Evolutionary conservation across 2,888 invertebrate species (phyloP), one percentile per base, ranked within the genome.

Genomic region (Osmoderma eremita): DNA sequence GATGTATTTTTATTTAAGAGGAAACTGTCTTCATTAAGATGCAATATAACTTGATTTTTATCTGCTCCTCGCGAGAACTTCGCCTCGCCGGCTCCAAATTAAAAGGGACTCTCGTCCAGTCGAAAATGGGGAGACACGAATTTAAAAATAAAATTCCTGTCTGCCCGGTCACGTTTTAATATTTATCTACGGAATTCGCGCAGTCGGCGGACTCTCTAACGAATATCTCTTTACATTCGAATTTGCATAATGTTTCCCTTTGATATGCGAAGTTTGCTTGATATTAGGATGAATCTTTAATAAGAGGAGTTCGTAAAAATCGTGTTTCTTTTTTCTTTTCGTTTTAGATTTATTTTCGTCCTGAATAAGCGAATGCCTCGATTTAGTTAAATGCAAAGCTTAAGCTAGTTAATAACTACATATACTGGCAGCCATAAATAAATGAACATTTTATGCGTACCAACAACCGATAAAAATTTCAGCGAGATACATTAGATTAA

Each of bases 191-290:
- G 41, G 75, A 45, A 45, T 10, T 74, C 72, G 74, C 75, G 75
- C 75, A 76, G 75, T 76, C 75, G 72, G 72, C 72, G 76, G 75
- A 79, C 77, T 30, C 30, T 30, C 78, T 79, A 80, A 80, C 78
- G 79, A 79, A 78, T 75, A 75, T 78, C 76, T 76, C n/a, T 78
- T 77, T 76, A 77, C 76, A 76, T 76, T 70, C 66, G 72, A 73
- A 78, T 79, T 79, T 79, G 72, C 78, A 79, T 79, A 78, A 78
- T 77, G 76, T 75, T 76, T 75, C 61, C 51, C 67, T 67, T 67
- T 67, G 67, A 67, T 67, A 56, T 48, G 20, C 38, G 13, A 38
- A 45, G 30, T 51, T 13, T 15, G 20, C 30, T 49, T 61, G 51
- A 67, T 49, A 67, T 61, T 62, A 42, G 41, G 62, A 53, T 62